Percentiles rank a stretch among this genome's conserved stretches.
These are phyloP conservation scores for Silurus asotus DNA, from an alignment of 2,113 vertebrate species.

Conservation along the genomic window DNA sequence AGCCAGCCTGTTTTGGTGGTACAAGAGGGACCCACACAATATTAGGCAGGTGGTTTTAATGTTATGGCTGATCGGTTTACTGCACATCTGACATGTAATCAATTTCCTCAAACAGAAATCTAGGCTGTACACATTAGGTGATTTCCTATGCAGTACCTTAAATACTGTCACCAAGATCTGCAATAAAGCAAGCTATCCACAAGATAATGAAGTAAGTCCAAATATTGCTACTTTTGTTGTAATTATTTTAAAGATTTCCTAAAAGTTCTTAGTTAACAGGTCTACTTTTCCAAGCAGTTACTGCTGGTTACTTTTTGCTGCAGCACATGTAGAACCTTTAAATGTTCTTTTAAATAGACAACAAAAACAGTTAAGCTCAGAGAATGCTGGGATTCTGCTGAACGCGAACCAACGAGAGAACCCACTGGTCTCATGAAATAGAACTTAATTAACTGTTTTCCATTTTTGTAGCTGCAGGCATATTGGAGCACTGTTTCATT, in stretches of 20 bases:
- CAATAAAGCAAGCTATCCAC: not conserved
- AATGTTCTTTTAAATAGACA: not conserved
- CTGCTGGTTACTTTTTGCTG: not conserved
- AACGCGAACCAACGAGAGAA: slow-evolving; percentile 62
- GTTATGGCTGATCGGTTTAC: too few species aligned
- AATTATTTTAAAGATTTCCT: not conserved
- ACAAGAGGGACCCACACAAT: too few species aligned
- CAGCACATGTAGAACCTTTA: not conserved
- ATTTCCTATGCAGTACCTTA: not conserved
- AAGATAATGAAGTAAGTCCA: not conserved
- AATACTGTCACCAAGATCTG: not conserved
- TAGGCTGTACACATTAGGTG: not conserved
- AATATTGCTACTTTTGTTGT: not conserved
- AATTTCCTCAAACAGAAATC: not conserved
- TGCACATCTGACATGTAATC: not conserved
- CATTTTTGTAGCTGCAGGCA: slow-evolving; percentile 63
- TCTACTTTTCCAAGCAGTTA: not conserved
- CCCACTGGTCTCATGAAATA: slow-evolving; percentile 66
- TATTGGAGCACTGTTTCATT: slow-evolving; percentile 75
- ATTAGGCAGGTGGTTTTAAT: too few species aligned
- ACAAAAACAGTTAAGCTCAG: not conserved
- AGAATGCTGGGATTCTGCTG: slow-evolving; percentile 41
- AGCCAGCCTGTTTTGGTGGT: too few species aligned
- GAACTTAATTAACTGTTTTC: slow-evolving; percentile 72
- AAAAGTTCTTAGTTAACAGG: not conserved